These are phyloP conservation scores for Gambusia holbrooki DNA, from an alignment of 2,113 vertebrate genomes.

Conservation along the genomic window DNA sequence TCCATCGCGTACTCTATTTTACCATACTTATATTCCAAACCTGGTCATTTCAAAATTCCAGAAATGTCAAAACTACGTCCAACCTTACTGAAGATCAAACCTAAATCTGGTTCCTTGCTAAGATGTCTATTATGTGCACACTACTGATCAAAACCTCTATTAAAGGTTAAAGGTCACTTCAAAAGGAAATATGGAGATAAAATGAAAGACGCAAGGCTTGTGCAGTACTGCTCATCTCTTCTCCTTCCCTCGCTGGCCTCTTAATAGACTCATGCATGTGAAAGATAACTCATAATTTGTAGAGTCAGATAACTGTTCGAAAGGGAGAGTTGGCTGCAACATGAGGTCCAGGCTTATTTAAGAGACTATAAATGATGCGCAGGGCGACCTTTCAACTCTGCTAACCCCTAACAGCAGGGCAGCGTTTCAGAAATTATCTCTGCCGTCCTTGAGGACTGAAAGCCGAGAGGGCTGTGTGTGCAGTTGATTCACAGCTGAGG, in stretches of 20 bases:
- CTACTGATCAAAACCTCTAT: background rate
- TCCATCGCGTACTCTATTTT: background rate
- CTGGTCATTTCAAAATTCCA: too few relatives aligned
- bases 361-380: constrained; percentile 90
- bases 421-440: constrained; percentile 87
- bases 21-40: too few relatives aligned
- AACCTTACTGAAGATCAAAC: too few relatives aligned
- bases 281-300: constrained; percentile 45
- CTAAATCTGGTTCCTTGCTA: too few relatives aligned
- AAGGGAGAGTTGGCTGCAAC: constrained; percentile 78
- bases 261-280: constrained; percentile 1
- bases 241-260: constrained; percentile 2
- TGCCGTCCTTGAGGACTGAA: constrained; percentile 70
- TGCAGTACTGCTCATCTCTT: background rate
- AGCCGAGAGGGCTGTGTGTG: constrained; percentile 56
- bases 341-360: constrained; percentile 87
- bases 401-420: constrained; percentile 91
- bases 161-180: background rate
- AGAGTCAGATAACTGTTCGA: constrained; percentile 81
- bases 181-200: background rate
- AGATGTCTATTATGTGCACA: too few relatives aligned
- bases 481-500: constrained; percentile 78
- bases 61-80: too few relatives aligned
- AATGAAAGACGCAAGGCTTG: background rate
- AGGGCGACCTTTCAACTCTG: constrained; percentile 88